phyloP scores from a whole-genome alignment of 2,888 invertebrate species.

The Morpho deidamia region DNA sequence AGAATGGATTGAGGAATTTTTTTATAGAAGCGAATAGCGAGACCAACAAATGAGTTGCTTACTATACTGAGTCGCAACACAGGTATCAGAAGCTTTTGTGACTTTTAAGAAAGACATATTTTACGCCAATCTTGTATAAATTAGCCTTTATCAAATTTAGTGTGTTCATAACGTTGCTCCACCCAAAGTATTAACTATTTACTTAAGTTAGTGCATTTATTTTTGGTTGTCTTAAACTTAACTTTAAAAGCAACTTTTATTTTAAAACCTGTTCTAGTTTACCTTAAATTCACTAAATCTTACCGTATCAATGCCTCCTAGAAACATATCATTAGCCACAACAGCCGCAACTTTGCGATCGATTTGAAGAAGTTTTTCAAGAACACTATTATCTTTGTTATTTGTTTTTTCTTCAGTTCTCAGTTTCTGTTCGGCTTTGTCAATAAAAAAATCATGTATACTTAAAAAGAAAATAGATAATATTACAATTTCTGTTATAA shows the following conservation, averaged over 20 bases:
- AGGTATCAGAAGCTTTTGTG: no score
- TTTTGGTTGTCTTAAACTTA: neutral
- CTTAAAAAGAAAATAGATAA: conserved; percentile 22
- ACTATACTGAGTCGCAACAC: no score
- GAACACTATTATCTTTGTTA: conserved; percentile 67
- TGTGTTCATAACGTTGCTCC: no score
- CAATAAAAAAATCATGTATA: conserved; percentile 37
- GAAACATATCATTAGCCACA: conserved; percentile 82
- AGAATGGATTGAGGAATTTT: no score
- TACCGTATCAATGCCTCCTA: conserved; percentile 32
- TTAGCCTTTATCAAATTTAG: no score
- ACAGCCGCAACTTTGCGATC: conserved; percentile 78
- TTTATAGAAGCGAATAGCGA: no score
- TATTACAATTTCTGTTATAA: no score
- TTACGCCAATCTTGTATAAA: no score
- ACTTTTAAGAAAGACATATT: no score
- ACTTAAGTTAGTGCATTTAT: neutral
- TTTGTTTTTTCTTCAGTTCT: conserved; percentile 31
- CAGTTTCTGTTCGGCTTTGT: conserved; percentile 37
- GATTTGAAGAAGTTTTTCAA: conserved; percentile 78
- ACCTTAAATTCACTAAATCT: neutral
- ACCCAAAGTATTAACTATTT: no score
- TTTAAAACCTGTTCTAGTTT: neutral
- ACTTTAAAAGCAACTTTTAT: neutral
- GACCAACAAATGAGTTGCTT: no score